phyloP scores from a whole-genome alignment of 2,113 vertebrate species.

The Protobothrops flavoviridis region DNA sequence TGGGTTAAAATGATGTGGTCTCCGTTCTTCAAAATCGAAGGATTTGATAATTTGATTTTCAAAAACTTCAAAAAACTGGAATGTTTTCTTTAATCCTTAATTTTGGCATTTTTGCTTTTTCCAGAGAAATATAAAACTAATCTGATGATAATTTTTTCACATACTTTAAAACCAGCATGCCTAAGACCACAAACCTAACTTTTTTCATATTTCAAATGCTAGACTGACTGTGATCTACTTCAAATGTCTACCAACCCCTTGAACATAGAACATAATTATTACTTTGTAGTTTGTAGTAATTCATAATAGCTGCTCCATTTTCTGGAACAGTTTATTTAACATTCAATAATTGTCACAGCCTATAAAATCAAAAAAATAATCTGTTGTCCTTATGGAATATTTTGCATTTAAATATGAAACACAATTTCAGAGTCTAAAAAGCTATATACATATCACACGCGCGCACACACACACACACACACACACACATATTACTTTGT shows the following conservation, averaged over 20 bases:
- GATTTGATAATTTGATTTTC: conserved; percentile 11
- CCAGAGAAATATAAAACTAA: conserved; percentile 19
- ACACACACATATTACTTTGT: neutral
- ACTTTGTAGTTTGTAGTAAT: neutral
- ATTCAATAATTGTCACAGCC: neutral
- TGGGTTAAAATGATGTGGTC: neutral
- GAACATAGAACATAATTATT: neutral
- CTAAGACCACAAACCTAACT: neutral
- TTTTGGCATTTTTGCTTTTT: conserved; percentile 29
- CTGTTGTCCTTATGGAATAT: neutral
- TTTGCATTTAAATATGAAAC: neutral
- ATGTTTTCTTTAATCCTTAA: conserved; percentile 4
- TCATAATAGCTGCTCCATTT: neutral
- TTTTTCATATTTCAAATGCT: neutral
- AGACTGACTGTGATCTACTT: neutral
- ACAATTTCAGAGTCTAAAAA: neutral
- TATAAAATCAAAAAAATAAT: neutral
- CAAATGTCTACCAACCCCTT: neutral
- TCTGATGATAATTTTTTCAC: conserved; percentile 21
- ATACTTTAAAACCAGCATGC: conserved; percentile 4
- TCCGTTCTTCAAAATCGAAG: neutral
- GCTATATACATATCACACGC: too few species aligned
- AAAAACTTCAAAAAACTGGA: conserved; percentile 8
- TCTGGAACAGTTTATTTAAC: neutral
- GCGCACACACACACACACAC: too few species aligned